phyloP scores from a whole-genome alignment of 30 jellyfish, hydroid and myxozoan genomes.

The Aurelia aurita complex sp. Pacific region DNA sequence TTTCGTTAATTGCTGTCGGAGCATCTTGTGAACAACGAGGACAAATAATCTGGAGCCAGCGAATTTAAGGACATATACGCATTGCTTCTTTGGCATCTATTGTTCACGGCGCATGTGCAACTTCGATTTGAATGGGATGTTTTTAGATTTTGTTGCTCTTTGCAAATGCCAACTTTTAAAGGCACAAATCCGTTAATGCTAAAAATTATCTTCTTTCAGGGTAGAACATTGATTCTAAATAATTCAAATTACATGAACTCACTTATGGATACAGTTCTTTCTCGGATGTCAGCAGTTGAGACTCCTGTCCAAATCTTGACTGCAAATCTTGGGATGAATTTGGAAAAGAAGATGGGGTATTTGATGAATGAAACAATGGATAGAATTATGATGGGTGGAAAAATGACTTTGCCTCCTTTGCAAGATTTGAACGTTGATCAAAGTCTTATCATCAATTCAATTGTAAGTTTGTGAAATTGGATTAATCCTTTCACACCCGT shows the following conservation, averaged over 20 bases:
- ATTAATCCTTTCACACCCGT: too few species aligned
- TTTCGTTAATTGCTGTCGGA: too few species aligned
- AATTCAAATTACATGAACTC: background rate
- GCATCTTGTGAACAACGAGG: too few species aligned
- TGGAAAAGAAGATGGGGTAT: constrained; percentile 9
- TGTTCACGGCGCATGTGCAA: too few species aligned
- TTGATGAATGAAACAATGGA: constrained; percentile 30
- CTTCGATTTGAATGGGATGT: too few species aligned
- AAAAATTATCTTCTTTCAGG: background rate
- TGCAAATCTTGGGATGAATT: constrained; percentile 14
- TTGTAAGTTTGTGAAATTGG: background rate
- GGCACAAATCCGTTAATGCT: too few species aligned
- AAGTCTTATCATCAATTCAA: constrained; percentile 5
- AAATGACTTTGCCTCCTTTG: constrained; percentile 15
- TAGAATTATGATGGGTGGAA: background rate
- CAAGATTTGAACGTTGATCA: constrained; percentile 16
- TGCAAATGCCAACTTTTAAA: too few species aligned
- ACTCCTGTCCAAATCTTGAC: constrained; percentile 19
- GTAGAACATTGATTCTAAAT: background rate
- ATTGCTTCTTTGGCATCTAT: too few species aligned
- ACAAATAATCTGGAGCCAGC: too few species aligned
- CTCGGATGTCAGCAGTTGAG: constrained; percentile 44
- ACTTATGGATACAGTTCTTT: constrained; percentile 17
- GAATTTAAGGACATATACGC: too few species aligned
- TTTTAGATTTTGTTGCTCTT: too few species aligned